Base-by-base conservation (phyloP, 1,140 invertebrate genomes). In the Radopholus similis region DNA sequence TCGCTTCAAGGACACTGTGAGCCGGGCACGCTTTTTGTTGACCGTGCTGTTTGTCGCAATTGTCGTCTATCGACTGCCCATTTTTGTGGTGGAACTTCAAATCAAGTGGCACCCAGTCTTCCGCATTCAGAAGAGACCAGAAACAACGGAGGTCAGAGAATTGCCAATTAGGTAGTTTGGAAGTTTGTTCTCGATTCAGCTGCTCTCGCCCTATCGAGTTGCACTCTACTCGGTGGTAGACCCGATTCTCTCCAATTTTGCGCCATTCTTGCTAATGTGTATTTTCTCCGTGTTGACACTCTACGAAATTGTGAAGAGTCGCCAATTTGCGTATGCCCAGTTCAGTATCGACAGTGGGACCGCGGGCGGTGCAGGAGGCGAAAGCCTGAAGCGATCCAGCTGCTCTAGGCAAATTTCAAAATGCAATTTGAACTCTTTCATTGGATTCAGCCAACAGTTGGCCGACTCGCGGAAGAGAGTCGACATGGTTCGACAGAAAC, bases 181-280 rank as follows among this genome's bases (percentile, higher is more conserved):
- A 40, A 68, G 21, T 26, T 4, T 30, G 4, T 26, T n/a, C 26
- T 40, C 26, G 5, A 30, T 77, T 60, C 58, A 79, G 75, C 53
- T 79, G 26, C 69, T 81, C 1, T 81, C 79, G 26, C 74, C 74
- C 8, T 81, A 81, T 71, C 78, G 79, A 21, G 66, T 81, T 47
- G 55, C 77, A 23, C 82, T 82, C 38, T 77, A 81, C 49, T 73
- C 80, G 1, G 67, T 81, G 26, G 30, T 81, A 35, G 78, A 81
- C 54, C 79, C 79, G 32, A 55, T 82, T 28, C 42, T 81, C 2
- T 71, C 71, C 21, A 73, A 81, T 70, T 63, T 82, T 37, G 42
- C 81, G 40, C 79, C 79, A n/a, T 82, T 81, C 35, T n/a, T 80
- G 4, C 74, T 68, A 59, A 81, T 81, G 79, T 75, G 71, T 15